A percentile compares a stretch with the other conserved stretches of the same genome.
phyloP scores from a whole-genome alignment of 2,113 vertebrate species.

The Hirundichthys speculiger region DNA sequence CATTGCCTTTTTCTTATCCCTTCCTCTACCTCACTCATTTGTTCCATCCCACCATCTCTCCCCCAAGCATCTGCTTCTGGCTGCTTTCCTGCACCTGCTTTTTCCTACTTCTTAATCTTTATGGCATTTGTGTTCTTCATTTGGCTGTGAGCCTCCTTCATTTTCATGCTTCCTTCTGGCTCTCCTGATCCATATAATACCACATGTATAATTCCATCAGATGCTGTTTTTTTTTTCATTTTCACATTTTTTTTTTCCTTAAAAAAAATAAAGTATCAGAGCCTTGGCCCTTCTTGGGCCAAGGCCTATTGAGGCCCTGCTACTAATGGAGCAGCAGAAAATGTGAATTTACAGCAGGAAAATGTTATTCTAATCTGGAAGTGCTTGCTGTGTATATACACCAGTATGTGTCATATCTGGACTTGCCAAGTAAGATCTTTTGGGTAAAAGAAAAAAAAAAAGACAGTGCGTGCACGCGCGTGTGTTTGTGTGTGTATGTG shows the following conservation, averaged over 20 bases:
- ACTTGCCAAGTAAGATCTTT: slow-evolving; percentile 32
- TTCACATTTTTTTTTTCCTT: slow-evolving; percentile 58
- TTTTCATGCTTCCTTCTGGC: no score
- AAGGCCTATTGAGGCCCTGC: slow-evolving; percentile 27
- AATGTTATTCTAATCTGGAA: slow-evolving; percentile 22
- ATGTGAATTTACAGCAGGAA: slow-evolving; percentile 5
- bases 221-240: slow-evolving; percentile 37
- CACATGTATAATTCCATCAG: no score
- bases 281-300: slow-evolving; percentile 44
- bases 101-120: background rate
- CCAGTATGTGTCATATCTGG: slow-evolving; percentile 40
- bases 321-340: slow-evolving; percentile 26
- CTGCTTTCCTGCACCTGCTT: background rate
- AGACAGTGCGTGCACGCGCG: no score
- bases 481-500: background rate
- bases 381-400: slow-evolving; percentile 28
- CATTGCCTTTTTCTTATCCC: slow-evolving; percentile 1
- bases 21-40: slow-evolving; percentile 6
- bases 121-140: no score
- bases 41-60: background rate
- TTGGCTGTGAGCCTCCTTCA: no score
- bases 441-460: slow-evolving; percentile 17
- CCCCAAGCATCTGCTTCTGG: background rate
- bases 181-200: no score
- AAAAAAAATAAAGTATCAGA: slow-evolving; percentile 63